Evolutionary conservation across 2,888 invertebrate species (phyloP).

Genomic region (Pyrrhia umbra): DNA sequence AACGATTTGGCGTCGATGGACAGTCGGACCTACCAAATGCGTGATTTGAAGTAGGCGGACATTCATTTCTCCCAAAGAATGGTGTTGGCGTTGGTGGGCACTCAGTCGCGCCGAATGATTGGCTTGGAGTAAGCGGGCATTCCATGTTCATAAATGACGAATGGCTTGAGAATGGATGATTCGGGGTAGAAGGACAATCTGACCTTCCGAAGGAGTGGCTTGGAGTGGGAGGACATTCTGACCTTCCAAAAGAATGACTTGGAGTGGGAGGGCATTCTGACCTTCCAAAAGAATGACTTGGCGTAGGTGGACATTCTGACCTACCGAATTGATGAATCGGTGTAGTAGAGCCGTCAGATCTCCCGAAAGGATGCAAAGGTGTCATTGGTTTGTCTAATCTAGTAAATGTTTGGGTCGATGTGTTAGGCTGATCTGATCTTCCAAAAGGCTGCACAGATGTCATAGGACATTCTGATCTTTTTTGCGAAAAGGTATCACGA

Average conservation of each 20-base stretch:
- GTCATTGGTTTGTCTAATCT: constrained; percentile 58
- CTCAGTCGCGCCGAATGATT: constrained; percentile 67
- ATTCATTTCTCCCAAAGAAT: constrained; percentile 65
- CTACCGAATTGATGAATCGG: constrained; percentile 75
- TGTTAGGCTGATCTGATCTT: constrained; percentile 67
- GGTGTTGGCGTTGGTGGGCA: constrained; percentile 61
- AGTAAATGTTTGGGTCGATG: constrained; percentile 65
- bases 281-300: constrained; percentile 67
- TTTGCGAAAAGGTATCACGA: constrained; percentile 61
- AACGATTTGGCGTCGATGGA: constrained; percentile 41
- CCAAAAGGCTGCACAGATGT: constrained; percentile 66
- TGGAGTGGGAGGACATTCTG: constrained; percentile 60
- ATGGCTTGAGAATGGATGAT: constrained; percentile 64
- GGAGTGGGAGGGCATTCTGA: constrained; percentile 64
- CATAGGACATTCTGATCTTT: constrained; percentile 60
- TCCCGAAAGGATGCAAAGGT: constrained; percentile 64
- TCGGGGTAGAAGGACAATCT: constrained; percentile 68
- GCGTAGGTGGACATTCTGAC: constrained; percentile 68
- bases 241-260: constrained; percentile 62
- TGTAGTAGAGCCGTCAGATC: constrained; percentile 73
- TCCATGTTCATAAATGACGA: constrained; percentile 64
- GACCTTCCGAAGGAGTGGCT: constrained; percentile 67
- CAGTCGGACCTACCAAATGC: constrained; percentile 61
- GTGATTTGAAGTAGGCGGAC: constrained; percentile 59
- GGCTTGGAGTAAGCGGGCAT: constrained; percentile 65